phyloP scores from a whole-genome alignment of 2,888 invertebrate genomes.

The Mystacides longicornis region DNA sequence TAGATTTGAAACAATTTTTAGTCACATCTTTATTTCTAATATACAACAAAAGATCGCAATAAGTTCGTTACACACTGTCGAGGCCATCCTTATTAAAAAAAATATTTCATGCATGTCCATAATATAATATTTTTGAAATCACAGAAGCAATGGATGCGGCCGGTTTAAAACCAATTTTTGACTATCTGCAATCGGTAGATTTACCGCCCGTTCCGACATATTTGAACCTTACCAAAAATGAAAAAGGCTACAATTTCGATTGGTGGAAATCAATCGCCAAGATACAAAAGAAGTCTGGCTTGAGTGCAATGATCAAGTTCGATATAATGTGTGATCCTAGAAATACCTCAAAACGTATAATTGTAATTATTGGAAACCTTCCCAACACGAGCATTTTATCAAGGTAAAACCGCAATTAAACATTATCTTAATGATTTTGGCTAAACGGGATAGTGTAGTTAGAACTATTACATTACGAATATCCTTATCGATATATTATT shows the following conservation, averaged over 20 bases:
- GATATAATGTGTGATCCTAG: conserved; percentile 64
- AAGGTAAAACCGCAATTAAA: conserved; percentile 41
- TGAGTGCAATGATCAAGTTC: conserved; percentile 69
- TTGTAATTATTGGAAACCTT: conserved; percentile 67
- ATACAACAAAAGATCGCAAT: no score
- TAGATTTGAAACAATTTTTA: no score
- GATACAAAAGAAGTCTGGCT: conserved; percentile 56
- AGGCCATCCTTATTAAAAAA: no score
- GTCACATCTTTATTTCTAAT: no score
- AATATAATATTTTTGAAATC: no score
- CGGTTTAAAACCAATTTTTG: conserved; percentile 54
- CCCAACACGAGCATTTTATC: conserved; percentile 62
- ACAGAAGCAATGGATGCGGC: conserved; percentile 53
- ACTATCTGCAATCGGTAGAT: conserved; percentile 50
- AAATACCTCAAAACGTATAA: conserved; percentile 60
- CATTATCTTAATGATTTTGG: no score
- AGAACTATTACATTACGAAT: not conserved
- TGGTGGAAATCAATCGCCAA: conserved; percentile 59
- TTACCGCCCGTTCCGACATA: conserved; percentile 57
- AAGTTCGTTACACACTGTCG: no score
- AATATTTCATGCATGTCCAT: no score
- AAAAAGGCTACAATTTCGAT: conserved; percentile 38
- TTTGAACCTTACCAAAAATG: conserved; percentile 46
- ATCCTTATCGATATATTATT: no score
- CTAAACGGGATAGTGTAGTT: no score